phyloP scores from a whole-genome alignment of 2,888 invertebrate species.

The Drosophila histrio region DNA sequence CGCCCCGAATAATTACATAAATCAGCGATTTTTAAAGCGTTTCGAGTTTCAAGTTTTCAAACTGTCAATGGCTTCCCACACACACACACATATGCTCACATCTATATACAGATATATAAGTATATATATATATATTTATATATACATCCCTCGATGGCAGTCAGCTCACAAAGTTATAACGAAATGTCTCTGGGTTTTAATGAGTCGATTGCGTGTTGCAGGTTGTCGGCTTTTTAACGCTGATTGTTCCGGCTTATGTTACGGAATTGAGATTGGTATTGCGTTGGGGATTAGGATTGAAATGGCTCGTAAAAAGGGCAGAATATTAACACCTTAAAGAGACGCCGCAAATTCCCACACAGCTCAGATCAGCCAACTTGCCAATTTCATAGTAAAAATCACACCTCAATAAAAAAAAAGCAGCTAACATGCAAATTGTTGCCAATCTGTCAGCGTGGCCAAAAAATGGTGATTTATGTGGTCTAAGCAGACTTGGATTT shows the following conservation, averaged over 20 bases:
- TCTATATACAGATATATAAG: not conserved
- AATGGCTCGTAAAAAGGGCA: slow-evolving; percentile 38
- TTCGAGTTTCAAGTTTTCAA: slow-evolving; percentile 75
- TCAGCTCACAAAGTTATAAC: slow-evolving; percentile 9
- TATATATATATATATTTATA: slow-evolving; percentile 1
- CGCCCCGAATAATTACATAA: slow-evolving; percentile 80
- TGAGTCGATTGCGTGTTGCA: slow-evolving; percentile 62
- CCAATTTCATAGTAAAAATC: slow-evolving; percentile 54
- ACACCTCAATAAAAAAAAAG: slow-evolving; percentile 45
- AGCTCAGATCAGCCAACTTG: slow-evolving; percentile 4
- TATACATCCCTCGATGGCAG: slow-evolving; percentile 1
- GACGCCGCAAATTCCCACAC: slow-evolving; percentile 33
- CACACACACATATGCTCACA: not conserved
- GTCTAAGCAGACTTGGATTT: no score
- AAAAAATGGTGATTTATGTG: slow-evolving; percentile 35
- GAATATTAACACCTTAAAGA: slow-evolving; percentile 59
- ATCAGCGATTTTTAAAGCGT: slow-evolving; percentile 79
- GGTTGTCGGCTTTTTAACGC: slow-evolving; percentile 64
- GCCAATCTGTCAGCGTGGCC: slow-evolving; percentile 46
- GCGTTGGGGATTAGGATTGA: not conserved
- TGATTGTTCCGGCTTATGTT: slow-evolving; percentile 63
- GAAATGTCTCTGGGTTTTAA: slow-evolving; percentile 41
- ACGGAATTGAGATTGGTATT: not conserved
- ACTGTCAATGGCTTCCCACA: slow-evolving; percentile 65
- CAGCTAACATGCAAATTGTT: slow-evolving; percentile 12